Evolutionary conservation across 2,888 invertebrate genomes (phyloP).

Genomic region (Dasypogon diadema): DNA sequence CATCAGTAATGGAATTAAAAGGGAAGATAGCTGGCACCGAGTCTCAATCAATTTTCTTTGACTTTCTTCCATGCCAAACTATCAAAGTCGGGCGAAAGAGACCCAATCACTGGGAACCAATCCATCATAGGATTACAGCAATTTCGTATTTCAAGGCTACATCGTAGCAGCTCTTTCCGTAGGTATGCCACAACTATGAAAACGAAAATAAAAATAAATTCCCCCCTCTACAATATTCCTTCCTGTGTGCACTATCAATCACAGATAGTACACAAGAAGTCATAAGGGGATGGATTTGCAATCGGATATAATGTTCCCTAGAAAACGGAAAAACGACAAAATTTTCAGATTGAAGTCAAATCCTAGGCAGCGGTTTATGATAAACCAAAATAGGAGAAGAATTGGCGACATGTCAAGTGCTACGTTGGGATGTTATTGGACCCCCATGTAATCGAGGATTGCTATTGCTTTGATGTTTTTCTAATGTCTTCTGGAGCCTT

Average conservation of each 20-base stretch:
- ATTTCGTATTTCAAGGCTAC: slow-evolving; percentile 22
- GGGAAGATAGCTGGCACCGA: slow-evolving; percentile 20
- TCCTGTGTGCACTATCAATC: slow-evolving; percentile 30
- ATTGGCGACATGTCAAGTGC: slow-evolving; percentile 36
- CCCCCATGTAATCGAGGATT: slow-evolving; percentile 21
- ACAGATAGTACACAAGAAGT: slow-evolving; percentile 15
- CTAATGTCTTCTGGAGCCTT: slow-evolving; percentile 48
- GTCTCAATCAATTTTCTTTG: slow-evolving; percentile 48
- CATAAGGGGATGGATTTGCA: slow-evolving; percentile 20
- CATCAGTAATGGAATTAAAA: slow-evolving; percentile 26
- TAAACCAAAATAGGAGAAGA: background rate
- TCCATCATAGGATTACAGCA: slow-evolving; percentile 32
- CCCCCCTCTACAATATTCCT: background rate
- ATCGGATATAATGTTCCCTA: slow-evolving; percentile 25
- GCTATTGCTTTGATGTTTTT: slow-evolving; percentile 35
- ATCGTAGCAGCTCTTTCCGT: background rate
- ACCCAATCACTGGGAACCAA: slow-evolving; percentile 13
- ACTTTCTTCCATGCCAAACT: slow-evolving; percentile 13
- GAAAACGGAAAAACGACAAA: background rate
- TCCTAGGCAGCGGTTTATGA: slow-evolving; percentile 5
- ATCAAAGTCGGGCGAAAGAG: too few relatives aligned
- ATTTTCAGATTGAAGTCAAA: slow-evolving; percentile 11
- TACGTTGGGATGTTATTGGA: background rate
- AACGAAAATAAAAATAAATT: slow-evolving; percentile 1
- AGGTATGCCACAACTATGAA: background rate